These are phyloP conservation scores for Acrobasis consociella DNA, from an alignment of 2,888 invertebrate species.

Conservation along the genomic window DNA sequence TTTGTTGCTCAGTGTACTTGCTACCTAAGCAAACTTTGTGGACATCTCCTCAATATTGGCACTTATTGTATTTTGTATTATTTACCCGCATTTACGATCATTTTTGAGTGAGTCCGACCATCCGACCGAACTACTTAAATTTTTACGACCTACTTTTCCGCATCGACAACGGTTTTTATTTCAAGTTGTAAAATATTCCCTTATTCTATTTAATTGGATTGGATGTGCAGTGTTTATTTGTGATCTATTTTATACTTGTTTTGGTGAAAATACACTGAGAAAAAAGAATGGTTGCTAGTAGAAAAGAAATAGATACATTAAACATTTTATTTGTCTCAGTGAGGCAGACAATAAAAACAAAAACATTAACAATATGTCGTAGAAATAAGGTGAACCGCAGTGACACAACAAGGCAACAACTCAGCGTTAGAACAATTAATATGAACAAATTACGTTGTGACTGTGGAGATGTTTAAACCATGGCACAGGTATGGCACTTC, in stretches of 20 bases:
- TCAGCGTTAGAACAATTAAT: too few species aligned
- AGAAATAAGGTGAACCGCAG: too few species aligned
- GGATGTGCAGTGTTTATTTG: conserved; percentile 23
- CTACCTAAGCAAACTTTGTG: conserved; percentile 42
- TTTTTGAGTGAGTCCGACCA: conserved; percentile 74
- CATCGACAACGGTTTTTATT: conserved; percentile 69
- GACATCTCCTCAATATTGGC: conserved; percentile 68
- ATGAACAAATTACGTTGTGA: too few species aligned
- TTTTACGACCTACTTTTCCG: conserved; percentile 75
- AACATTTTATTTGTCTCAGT: too few species aligned
- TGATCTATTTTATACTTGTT: neutral
- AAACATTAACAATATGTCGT: too few species aligned
- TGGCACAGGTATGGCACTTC: too few species aligned
- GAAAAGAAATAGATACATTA: too few species aligned
- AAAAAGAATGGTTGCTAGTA: too few species aligned
- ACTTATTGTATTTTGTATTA: conserved; percentile 83
- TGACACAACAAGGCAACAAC: too few species aligned
- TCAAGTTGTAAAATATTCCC: conserved; percentile 57
- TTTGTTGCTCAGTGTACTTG: conserved; percentile 38
- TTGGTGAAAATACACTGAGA: too few species aligned
- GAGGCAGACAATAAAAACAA: too few species aligned
- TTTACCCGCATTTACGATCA: conserved; percentile 79
- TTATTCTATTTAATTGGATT: conserved; percentile 65
- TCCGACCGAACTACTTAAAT: conserved; percentile 73
- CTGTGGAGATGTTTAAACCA: too few species aligned